These are phyloP conservation scores for Xylocopa sonorina DNA, from an alignment of 1,140 invertebrate species.

Conservation along the genomic window DNA sequence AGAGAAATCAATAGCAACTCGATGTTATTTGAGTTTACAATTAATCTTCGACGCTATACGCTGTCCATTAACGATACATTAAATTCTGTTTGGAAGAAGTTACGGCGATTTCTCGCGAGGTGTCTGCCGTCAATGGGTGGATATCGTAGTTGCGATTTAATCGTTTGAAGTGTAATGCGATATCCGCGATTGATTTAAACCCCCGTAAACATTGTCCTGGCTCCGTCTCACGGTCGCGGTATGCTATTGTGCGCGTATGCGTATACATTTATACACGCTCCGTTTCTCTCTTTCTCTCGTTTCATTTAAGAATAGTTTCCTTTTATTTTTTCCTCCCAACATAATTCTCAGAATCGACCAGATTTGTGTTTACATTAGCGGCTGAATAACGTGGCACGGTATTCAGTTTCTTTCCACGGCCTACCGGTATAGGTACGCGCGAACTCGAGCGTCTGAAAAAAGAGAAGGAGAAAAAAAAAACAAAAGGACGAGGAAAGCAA, in stretches of 20 bases:
- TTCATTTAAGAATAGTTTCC: too few species aligned
- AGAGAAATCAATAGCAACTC: background rate
- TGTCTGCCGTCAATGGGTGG: conserved; percentile 3
- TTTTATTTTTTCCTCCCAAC: background rate
- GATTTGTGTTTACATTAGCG: conserved; percentile 30
- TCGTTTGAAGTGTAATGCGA: conserved; percentile 33
- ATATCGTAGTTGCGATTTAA: conserved; percentile 24
- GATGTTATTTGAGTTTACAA: background rate
- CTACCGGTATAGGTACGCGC: background rate
- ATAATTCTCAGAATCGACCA: background rate
- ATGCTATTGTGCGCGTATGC: background rate
- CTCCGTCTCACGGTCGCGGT: background rate
- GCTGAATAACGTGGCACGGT: background rate
- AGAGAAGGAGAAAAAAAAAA: conserved; percentile 26
- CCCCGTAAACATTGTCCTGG: background rate
- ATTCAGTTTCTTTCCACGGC: background rate
- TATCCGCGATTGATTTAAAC: background rate
- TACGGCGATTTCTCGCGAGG: conserved; percentile 12
- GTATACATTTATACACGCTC: background rate
- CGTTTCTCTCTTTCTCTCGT: background rate
- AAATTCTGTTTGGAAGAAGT: background rate
- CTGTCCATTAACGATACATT: too few species aligned
- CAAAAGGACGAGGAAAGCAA: conserved; percentile 57
- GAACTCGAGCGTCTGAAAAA: background rate
- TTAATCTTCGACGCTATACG: too few species aligned